A percentile compares a stretch with the other conserved stretches of the same genome.
phyloP scores from a whole-genome alignment of 2,888 invertebrate species.

The Tiliacea citrago region DNA sequence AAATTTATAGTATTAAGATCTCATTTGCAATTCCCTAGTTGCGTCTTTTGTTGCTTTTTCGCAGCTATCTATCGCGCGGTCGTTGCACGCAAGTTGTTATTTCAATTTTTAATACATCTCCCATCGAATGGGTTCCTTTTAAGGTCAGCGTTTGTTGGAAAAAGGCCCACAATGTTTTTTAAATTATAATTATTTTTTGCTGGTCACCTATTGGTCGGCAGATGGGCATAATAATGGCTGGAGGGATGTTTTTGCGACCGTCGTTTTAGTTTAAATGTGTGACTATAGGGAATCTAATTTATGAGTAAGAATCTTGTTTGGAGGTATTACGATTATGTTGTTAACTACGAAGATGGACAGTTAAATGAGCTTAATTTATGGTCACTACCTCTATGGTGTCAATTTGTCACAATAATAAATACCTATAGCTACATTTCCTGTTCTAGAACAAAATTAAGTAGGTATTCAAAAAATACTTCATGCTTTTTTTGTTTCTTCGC shows the following conservation, averaged over 20 bases:
- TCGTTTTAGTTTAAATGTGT: conserved; percentile 49
- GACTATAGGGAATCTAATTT: conserved; percentile 66
- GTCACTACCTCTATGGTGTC: conserved; percentile 4
- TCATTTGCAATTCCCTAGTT: conserved; percentile 81
- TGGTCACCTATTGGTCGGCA: conserved; percentile 78
- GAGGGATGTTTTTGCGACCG: conserved; percentile 56
- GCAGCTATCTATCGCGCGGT: conserved; percentile 79
- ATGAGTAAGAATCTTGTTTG: conserved; percentile 48
- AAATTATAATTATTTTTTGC: conserved; percentile 79
- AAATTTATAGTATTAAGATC: conserved; percentile 85
- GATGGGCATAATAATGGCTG: conserved; percentile 70
- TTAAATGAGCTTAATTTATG: conserved; percentile 36
- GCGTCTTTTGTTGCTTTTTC: conserved; percentile 80
- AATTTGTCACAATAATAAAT: conserved; percentile 32
- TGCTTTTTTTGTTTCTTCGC: neutral
- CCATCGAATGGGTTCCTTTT: conserved; percentile 82
- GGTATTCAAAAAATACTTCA: neutral
- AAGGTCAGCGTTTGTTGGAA: conserved; percentile 81
- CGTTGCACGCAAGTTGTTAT: conserved; percentile 85
- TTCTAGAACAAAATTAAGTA: neutral
- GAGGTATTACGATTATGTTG: neutral
- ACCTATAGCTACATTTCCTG: neutral
- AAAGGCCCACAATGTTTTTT: conserved; percentile 75
- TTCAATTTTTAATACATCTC: conserved; percentile 88
- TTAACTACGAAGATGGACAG: conserved; percentile 21